phyloP scores from a whole-genome alignment of 1,140 invertebrate species.

The Phortica variegata region DNA sequence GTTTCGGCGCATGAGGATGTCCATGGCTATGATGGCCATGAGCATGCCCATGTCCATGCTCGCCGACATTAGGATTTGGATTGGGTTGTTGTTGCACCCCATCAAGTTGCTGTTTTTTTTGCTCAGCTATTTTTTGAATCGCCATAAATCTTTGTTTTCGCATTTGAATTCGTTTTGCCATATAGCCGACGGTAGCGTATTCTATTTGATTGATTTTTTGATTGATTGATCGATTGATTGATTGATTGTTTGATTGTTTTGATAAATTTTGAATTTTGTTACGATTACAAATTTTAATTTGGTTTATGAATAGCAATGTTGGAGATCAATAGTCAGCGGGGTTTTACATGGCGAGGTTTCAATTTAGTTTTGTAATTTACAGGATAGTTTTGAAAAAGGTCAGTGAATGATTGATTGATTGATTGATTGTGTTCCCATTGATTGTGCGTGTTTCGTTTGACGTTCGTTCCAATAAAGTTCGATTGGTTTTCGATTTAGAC shows the following conservation, averaged over 20 bases:
- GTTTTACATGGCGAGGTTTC: no score
- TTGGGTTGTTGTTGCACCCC: slow-evolving; percentile 64
- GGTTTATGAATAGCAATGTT: no score
- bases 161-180: slow-evolving; percentile 94
- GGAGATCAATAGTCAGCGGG: no score
- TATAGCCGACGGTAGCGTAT: slow-evolving; percentile 92
- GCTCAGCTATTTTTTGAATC: slow-evolving; percentile 85
- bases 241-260: not conserved
- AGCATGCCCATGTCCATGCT: slow-evolving; percentile 58
- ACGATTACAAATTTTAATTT: not conserved
- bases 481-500: no score
- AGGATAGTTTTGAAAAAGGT: no score
- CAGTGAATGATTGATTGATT: no score
- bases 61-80: slow-evolving; percentile 54
- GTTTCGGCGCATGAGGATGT: slow-evolving; percentile 57
- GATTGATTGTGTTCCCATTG: no score
- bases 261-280: slow-evolving; percentile 14
- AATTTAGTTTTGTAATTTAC: no score
- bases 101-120: slow-evolving; percentile 79
- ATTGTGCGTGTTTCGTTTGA: no score
- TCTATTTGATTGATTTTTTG: slow-evolving; percentile 62
- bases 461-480: no score
- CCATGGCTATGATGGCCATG: slow-evolving; percentile 57
- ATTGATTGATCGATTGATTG: slow-evolving; percentile 9
- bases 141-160: slow-evolving; percentile 84